phyloP scores from a whole-genome alignment of 2,797 vertebrate species.

The Sebastiscus tertius region DNA sequence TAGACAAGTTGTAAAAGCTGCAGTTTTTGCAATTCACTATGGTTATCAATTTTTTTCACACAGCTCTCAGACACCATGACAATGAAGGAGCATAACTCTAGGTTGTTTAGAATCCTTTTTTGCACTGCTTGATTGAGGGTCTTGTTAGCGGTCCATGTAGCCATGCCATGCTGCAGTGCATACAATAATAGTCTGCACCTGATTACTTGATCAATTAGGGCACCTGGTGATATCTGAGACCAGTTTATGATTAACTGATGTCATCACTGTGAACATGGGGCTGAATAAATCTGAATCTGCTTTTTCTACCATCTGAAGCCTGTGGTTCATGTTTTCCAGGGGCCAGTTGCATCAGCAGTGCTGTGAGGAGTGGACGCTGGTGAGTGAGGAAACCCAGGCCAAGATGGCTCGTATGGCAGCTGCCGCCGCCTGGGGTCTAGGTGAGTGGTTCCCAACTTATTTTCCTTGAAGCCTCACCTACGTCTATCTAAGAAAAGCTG shows the following conservation, averaged over 20 bases:
- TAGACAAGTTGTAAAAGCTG: not conserved
- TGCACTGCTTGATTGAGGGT: not conserved
- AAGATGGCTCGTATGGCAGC: constrained; percentile 99
- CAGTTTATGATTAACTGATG: not conserved
- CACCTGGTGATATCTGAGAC: not conserved
- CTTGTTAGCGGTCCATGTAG: not conserved
- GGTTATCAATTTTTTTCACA: not conserved
- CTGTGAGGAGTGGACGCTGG: constrained; percentile 98
- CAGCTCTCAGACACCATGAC: not conserved
- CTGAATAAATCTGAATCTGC: not conserved
- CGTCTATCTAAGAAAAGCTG: too few relatives aligned
- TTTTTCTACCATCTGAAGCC: not conserved
- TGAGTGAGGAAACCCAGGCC: constrained; percentile 96
- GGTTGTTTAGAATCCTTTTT: not conserved
- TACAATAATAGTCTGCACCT: not conserved
- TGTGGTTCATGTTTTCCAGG: constrained; percentile 79
- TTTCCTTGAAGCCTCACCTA: too few relatives aligned
- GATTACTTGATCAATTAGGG: not conserved
- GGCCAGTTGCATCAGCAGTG: constrained; percentile 98
- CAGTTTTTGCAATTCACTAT: not conserved
- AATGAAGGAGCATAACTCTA: not conserved
- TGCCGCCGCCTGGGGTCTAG: constrained; percentile 91
- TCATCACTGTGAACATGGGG: not conserved
- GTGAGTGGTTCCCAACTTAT: too few relatives aligned
- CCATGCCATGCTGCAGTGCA: not conserved